Base-by-base conservation (phyloP, 2,113 vertebrate species). In the Synodontis membranacea region DNA sequence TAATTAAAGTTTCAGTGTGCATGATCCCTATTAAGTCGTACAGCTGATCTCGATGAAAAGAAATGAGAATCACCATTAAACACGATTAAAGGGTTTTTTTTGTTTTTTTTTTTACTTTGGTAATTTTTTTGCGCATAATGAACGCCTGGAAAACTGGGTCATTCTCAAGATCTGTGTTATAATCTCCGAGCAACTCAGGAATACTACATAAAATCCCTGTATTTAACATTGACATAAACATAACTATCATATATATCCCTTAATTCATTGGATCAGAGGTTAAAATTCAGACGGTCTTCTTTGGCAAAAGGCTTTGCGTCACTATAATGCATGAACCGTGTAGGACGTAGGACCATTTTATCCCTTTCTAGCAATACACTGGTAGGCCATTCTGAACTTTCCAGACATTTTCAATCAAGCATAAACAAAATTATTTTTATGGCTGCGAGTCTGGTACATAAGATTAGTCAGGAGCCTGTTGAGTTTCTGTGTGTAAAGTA, bases 1-100 rank as follows among this genome's bases (percentile, higher is more conserved):
- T n/a, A 78, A 79, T 85, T 85, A 78, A 64, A 76, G 19, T 80
- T 80, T 68, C n/a, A 52, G 12, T 85, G 60, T 39, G 48, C 58
- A 66, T 52, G n/a, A 68, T 64, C 75, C 12, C n/a, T 54, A 85
- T 66, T 85, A 66, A 52, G 15, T 48, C 78, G 10, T 54, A 68
- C 58, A 85, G 56, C 84, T 85, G 42, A 12, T 48, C 75, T 68
- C 46, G 0, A 42, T 66, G 60, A 85, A 80, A 85, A 64, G 19
- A 79, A 87, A 79, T 25, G 58, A 80, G 82, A 70, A 56, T 80
- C 50, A n/a, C 62, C 37, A 68, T 80, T 79, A 80, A 84, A 78
- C 60, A 46, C 84, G 44, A 84, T 84, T 62, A 83, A 82, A 80
- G 44, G 8, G 14, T 54, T 54, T 54, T 50, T 44, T 75, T 75